Evolutionary conservation across 2,797 vertebrate genomes (phyloP).

Genomic region (Eleutherodactylus coqui): DNA sequence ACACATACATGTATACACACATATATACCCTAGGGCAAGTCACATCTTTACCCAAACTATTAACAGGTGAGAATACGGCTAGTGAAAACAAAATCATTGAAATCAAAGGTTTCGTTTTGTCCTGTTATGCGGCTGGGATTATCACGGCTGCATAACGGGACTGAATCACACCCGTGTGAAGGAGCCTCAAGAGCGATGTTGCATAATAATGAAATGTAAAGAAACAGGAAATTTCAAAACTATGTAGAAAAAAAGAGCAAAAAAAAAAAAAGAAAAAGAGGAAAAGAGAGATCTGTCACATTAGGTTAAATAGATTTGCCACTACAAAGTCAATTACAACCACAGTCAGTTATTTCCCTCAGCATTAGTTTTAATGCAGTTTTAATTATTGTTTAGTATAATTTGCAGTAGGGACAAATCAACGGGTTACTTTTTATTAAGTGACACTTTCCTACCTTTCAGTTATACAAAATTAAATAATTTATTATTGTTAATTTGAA

Average conservation of each 20-base stretch:
- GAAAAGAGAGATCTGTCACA: constrained; percentile 18
- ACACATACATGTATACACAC: too few species aligned
- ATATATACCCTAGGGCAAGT: too few species aligned
- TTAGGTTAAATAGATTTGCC: constrained; percentile 38
- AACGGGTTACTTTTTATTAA: constrained; percentile 46
- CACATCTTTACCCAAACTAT: too few species aligned
- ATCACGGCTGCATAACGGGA: too few species aligned
- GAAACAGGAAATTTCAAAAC: neutral
- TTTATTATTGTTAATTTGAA: neutral
- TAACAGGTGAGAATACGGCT: too few species aligned
- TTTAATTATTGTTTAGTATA: constrained; percentile 54
- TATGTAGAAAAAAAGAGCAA: neutral
- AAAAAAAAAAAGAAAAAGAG: neutral
- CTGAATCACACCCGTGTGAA: too few species aligned
- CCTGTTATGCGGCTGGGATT: too few species aligned
- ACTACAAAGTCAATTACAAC: constrained; percentile 42
- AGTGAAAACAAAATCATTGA: too few species aligned
- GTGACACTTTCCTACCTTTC: constrained; percentile 13
- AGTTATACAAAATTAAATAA: constrained; percentile 33
- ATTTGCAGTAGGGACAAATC: constrained; percentile 29
- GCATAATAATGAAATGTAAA: neutral
- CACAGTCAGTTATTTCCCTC: constrained; percentile 38
- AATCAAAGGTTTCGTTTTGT: too few species aligned
- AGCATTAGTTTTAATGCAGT: constrained; percentile 45
- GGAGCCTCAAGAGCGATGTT: neutral